Conservation (phyloP, 92 coral and sea anemone species). For the Epizoanthus scotinus region DNA sequence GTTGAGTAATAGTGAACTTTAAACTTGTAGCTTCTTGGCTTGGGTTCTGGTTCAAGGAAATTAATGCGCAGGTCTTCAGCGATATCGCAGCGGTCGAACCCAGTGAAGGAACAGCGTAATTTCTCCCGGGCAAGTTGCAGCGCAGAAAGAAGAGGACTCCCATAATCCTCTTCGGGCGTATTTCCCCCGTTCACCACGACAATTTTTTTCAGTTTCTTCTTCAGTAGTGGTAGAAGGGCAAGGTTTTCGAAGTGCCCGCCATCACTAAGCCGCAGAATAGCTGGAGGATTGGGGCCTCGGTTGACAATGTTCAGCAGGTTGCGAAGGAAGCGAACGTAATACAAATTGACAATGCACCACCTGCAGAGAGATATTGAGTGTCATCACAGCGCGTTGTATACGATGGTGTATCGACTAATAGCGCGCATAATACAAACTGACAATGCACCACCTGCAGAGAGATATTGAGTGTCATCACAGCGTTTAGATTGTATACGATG, state of each 20-base stretch:
- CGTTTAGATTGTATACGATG: no score
- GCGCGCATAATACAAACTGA: no score
- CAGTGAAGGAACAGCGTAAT: conserved; percentile 70
- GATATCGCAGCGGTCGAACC: conserved; percentile 64
- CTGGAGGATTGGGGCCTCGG: conserved; percentile 68
- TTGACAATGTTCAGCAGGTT: conserved; percentile 51
- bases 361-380: no score
- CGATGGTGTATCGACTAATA: no score
- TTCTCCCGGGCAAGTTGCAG: conserved; percentile 70
- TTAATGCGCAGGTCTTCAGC: conserved; percentile 52
- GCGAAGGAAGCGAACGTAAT: conserved; percentile 64
- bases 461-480: no score
- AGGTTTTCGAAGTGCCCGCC: conserved; percentile 85
- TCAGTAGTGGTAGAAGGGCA: conserved; percentile 73
- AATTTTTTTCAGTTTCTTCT: conserved; percentile 52
- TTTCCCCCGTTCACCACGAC: conserved; percentile 75
- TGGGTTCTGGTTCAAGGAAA: conserved; percentile 43
- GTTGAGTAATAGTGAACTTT: conserved; percentile 56
- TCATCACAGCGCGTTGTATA: no score
- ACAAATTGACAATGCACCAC: no score
- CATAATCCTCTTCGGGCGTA: conserved; percentile 45
- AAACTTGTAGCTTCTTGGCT: conserved; percentile 58
- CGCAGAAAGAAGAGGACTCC: conserved; percentile 51
- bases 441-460: no score
- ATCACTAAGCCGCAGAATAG: conserved; percentile 68